A percentile compares a stretch with the other conserved stretches of the same genome.
Evolutionary conservation across 2,888 invertebrate species (phyloP).

Genomic region (Palloptera scutellata): DNA sequence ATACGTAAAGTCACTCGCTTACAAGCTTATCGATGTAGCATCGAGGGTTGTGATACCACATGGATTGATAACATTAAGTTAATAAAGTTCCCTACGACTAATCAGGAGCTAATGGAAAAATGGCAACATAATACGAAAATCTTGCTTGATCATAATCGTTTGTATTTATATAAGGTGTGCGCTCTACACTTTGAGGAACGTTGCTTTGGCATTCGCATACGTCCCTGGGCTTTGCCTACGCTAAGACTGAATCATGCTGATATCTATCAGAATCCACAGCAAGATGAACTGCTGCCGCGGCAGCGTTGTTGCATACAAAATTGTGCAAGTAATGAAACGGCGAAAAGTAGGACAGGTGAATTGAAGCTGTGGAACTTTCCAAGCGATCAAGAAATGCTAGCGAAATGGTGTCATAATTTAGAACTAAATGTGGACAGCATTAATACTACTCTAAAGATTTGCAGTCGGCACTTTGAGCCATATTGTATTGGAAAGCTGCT

Average conservation of each 20-base stretch:
- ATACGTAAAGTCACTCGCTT: slow-evolving; percentile 40
- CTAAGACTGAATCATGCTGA: slow-evolving; percentile 24
- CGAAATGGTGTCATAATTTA: slow-evolving; percentile 50
- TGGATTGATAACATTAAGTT: slow-evolving; percentile 45
- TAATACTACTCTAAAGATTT: slow-evolving; percentile 42
- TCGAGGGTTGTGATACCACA: slow-evolving; percentile 50
- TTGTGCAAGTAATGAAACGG: slow-evolving; percentile 10
- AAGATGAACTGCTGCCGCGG: slow-evolving; percentile 16
- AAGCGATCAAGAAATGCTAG: slow-evolving; percentile 50
- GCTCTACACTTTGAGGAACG: slow-evolving; percentile 49
- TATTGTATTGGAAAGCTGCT: slow-evolving; percentile 28
- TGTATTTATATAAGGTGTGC: slow-evolving; percentile 49
- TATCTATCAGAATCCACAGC: slow-evolving; percentile 39
- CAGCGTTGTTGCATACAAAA: slow-evolving; percentile 25
- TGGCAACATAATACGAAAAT: slow-evolving; percentile 54
- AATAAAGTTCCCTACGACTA: slow-evolving; percentile 44
- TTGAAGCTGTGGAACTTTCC: slow-evolving; percentile 31
- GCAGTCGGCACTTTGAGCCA: slow-evolving; percentile 54
- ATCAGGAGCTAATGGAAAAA: slow-evolving; percentile 40
- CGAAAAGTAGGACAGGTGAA: background rate
- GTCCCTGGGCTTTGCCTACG: slow-evolving; percentile 42
- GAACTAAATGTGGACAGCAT: slow-evolving; percentile 38
- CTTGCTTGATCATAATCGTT: slow-evolving; percentile 40
- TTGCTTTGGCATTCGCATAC: slow-evolving; percentile 38
- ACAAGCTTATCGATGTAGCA: slow-evolving; percentile 46